Evolutionary conservation across 2,888 invertebrate species (phyloP), one percentile per base, ranked within the genome.

Genomic region (Ophioninae sp.): DNA sequence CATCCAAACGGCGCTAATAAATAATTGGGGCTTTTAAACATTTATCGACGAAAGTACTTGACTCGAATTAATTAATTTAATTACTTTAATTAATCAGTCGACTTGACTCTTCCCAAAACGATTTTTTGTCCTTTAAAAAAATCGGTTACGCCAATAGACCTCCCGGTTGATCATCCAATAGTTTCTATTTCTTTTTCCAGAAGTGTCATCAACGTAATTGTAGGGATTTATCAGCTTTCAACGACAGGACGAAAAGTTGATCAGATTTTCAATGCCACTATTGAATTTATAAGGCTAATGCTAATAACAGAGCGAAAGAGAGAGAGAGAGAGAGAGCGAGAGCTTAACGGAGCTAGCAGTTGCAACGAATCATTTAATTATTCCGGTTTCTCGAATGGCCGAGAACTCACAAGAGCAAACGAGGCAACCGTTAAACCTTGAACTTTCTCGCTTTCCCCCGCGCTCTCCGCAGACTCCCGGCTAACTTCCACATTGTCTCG

Each of bases 301-400:
- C 50, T 50, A 50, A 50, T 10, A 50, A 50, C 5, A 17, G 17
- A 44, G 44, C 0, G 44, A 44, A 13, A 13, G 44, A 13, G 44
- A 44, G 44, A 44, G 44, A 44, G 44, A 44, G 44, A 17, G 44
- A 13, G 50, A 50, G 50, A 13, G 50, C 13, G 50, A 50, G 17
- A 67, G 68, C 67, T 68, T 64, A 75, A 76, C 59, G 23, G 68
- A 68, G 50, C 41, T 76, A 23, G 76, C 67, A 57, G 67, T 68
- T 67, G 57, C 57, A 68, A 68, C 76, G 67, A 76, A 68, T 59
- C 68, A 59, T 76, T 76, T 76, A 76, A 67, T 76, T 76, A 76
- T 76, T 68, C 76, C 76, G 57, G 76, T 76, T 76, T 76, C 75
- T 83, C 79, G 61, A 76, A 79, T 79, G 79, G 76, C 79, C 82